These are phyloP conservation scores for Atta texana DNA, from an alignment of 1,140 invertebrate genomes.

Conservation along the genomic window DNA sequence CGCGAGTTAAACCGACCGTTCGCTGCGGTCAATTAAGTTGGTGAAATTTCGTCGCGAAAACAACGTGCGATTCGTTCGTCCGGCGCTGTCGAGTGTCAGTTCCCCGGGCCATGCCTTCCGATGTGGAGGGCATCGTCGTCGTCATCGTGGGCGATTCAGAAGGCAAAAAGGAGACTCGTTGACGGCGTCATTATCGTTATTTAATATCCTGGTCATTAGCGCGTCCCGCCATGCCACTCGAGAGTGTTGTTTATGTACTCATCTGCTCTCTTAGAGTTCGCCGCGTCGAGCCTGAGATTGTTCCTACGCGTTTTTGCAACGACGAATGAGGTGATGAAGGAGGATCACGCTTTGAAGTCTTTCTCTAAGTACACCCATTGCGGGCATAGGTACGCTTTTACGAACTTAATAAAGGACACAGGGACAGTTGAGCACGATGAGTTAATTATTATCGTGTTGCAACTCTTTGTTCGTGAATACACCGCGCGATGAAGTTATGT, in stretches of 20 bases:
- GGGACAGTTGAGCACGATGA: conserved; percentile 73
- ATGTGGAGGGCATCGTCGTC: conserved; percentile 49
- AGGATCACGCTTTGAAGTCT: conserved; percentile 64
- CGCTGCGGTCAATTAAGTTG: conserved; percentile 82
- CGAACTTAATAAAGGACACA: conserved; percentile 49
- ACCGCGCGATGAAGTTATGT: conserved; percentile 73
- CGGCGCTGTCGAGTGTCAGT: conserved; percentile 51
- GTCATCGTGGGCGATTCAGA: conserved; percentile 70
- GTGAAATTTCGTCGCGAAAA: conserved; percentile 77
- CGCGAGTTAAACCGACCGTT: conserved; percentile 60
- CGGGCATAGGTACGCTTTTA: conserved; percentile 28
- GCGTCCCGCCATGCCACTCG: conserved; percentile 80
- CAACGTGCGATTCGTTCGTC: conserved; percentile 39
- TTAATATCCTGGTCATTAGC: conserved; percentile 86
- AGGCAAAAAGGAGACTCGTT: conserved; percentile 79
- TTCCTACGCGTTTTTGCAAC: conserved; percentile 75
- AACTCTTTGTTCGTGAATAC: conserved; percentile 71
- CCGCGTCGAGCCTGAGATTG: conserved; percentile 74
- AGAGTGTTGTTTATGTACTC: conserved; percentile 84
- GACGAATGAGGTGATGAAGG: not conserved
- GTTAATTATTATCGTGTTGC: conserved; percentile 81
- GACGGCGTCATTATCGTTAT: conserved; percentile 85
- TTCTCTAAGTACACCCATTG: conserved; percentile 39
- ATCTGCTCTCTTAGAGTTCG: conserved; percentile 60
- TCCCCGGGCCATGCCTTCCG: conserved; percentile 63